Conservation (phyloP, 2,888 invertebrate species). For the Diogma glabrata region DNA sequence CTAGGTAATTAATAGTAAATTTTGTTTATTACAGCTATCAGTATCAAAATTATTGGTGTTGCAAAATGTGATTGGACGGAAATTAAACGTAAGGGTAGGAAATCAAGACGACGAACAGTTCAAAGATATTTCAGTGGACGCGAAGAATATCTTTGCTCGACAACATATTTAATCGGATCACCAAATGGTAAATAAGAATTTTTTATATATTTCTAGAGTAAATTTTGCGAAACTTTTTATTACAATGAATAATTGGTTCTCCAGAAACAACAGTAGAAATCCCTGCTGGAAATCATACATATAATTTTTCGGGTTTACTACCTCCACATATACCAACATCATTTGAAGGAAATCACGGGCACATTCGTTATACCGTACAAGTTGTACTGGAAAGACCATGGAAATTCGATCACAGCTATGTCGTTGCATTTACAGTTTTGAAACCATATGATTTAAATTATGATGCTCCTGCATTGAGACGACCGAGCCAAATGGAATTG, state of each 20-base stretch:
- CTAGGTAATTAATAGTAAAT: no score
- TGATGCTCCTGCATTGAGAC: slow-evolving; percentile 29
- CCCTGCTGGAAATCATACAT: slow-evolving; percentile 41
- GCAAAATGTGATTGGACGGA: slow-evolving; percentile 43
- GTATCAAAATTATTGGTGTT: slow-evolving; percentile 39
- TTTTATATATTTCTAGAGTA: no score
- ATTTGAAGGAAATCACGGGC: slow-evolving; percentile 35
- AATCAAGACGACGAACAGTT: slow-evolving; percentile 26
- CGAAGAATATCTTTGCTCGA: slow-evolving; percentile 41
- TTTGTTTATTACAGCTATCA: slow-evolving; percentile 39
- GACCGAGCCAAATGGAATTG: slow-evolving; percentile 18
- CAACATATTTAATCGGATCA: slow-evolving; percentile 38
- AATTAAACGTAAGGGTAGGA: slow-evolving; percentile 26
- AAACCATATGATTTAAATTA: slow-evolving; percentile 65
- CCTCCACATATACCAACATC: slow-evolving; percentile 37
- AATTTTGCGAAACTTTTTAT: no score
- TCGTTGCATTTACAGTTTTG: slow-evolving; percentile 64
- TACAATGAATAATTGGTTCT: background rate
- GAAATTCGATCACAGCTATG: slow-evolving; percentile 45
- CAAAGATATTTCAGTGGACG: slow-evolving; percentile 34
- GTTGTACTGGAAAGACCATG: slow-evolving; percentile 47
- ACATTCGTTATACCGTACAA: slow-evolving; percentile 43
- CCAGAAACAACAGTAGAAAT: slow-evolving; percentile 27
- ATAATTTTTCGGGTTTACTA: slow-evolving; percentile 62
- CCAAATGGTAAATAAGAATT: slow-evolving; percentile 36